Percentiles rank a stretch among this genome's conserved stretches.
Evolutionary conservation across 2,888 invertebrate species (phyloP).

Genomic region (Doris montereyensis): DNA sequence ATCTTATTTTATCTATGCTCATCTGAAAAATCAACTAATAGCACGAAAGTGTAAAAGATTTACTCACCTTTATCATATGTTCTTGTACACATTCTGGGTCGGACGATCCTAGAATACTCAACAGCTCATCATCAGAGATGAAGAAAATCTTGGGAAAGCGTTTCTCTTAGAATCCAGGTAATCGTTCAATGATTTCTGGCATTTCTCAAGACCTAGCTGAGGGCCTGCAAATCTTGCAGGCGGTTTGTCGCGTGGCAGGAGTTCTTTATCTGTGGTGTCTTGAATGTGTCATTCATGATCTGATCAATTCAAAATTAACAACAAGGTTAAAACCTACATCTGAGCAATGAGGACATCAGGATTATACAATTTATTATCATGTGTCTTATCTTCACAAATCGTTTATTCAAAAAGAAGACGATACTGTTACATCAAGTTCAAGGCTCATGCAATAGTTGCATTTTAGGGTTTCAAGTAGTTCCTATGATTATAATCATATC

Average conservation of each 20-base stretch:
- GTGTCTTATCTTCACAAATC: too few species aligned
- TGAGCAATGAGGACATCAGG: too few species aligned
- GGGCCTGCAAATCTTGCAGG: conserved; percentile 82
- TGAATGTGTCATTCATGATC: conserved; percentile 89
- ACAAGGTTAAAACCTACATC: too few species aligned
- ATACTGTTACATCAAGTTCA: too few species aligned
- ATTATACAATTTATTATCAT: too few species aligned
- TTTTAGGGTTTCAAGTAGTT: too few species aligned
- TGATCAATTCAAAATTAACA: conserved; percentile 63
- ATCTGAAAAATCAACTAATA: too few species aligned
- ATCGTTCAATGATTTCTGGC: conserved; percentile 92
- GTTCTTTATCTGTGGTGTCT: conserved; percentile 84
- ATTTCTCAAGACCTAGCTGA: conserved; percentile 86
- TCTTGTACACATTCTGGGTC: conserved; percentile 89
- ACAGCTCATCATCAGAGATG: conserved; percentile 92
- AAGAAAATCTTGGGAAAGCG: conserved; percentile 94
- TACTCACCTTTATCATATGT: conserved; percentile 88
- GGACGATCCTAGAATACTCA: conserved; percentile 90
- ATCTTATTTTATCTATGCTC: too few species aligned
- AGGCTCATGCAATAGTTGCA: too few species aligned
- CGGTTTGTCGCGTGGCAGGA: conserved; percentile 85
- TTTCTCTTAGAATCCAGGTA: conserved; percentile 90
- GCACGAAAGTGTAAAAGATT: not conserved
- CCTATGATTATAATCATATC: too few species aligned
- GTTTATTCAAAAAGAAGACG: too few species aligned